phyloP scores from a whole-genome alignment of 2,113 vertebrate genomes.

The Corvus hawaiiensis region DNA sequence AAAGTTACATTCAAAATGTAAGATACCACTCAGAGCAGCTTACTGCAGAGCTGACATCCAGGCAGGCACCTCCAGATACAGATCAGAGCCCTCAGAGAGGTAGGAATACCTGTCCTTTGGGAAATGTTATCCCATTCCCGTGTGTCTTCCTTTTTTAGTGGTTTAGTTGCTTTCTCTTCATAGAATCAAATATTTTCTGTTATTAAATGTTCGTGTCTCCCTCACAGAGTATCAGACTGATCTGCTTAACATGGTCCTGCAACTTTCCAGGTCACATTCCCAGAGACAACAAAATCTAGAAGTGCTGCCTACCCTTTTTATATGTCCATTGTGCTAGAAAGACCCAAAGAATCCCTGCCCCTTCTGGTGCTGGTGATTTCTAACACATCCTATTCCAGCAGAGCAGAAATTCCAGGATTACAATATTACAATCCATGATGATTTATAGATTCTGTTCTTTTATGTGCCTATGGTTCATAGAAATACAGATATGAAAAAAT shows the following conservation, averaged over 20 bases:
- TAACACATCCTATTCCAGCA: not conserved
- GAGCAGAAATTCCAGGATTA: not conserved
- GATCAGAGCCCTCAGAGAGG: not conserved
- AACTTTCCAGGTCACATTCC: not conserved
- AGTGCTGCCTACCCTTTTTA: not conserved
- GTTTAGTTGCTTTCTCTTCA: not conserved
- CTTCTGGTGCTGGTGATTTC: not conserved
- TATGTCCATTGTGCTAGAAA: not conserved
- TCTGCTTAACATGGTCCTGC: not conserved
- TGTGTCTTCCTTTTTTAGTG: not conserved
- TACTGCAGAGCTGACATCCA: fast-evolving
- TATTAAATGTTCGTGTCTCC: not conserved
- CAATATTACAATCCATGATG: not conserved
- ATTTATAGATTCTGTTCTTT: not conserved
- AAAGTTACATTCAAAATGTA: too few relatives aligned
- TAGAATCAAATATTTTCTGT: not conserved
- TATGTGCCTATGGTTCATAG: not conserved
- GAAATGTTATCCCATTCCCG: not conserved
- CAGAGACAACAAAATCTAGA: not conserved
- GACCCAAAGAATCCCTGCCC: not conserved
- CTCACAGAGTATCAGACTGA: not conserved
- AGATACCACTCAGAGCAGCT: not conserved
- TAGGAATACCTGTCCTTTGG: not conserved
- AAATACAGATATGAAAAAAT: not conserved
- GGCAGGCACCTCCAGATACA: fast-evolving